A percentile compares a stretch with the other conserved stretches of the same genome.
Evolutionary conservation across 2,888 invertebrate genomes (phyloP).

Genomic region (Drosophila borborema): DNA sequence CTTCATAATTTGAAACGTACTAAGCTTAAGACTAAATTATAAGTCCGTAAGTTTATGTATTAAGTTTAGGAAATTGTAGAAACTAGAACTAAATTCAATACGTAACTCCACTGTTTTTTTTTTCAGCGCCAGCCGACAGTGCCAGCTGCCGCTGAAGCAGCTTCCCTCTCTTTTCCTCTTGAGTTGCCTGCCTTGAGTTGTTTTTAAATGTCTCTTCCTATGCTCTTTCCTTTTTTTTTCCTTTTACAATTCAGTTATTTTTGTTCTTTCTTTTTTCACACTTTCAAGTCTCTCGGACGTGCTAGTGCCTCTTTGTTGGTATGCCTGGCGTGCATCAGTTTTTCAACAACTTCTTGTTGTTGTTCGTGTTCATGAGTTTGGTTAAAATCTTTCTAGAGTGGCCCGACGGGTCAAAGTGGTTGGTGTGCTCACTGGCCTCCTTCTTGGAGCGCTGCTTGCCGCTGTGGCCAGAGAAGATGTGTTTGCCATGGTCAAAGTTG

Average conservation of each 20-base stretch:
- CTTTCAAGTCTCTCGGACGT: slow-evolving; percentile 27
- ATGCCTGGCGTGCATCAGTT: slow-evolving; percentile 52
- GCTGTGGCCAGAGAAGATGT: slow-evolving; percentile 93
- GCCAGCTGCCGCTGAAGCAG: slow-evolving; percentile 52
- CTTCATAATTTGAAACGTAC: slow-evolving; percentile 71
- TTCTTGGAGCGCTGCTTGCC: slow-evolving; percentile 96
- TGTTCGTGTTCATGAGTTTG: slow-evolving; percentile 85
- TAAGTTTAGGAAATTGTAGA: slow-evolving; percentile 59
- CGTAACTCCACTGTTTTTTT: slow-evolving; percentile 41
- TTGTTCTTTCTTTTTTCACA: slow-evolving; percentile 21
- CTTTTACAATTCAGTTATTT: slow-evolving; percentile 19
- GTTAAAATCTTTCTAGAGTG: slow-evolving; percentile 87
- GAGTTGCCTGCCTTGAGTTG: slow-evolving; percentile 12
- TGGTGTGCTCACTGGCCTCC: slow-evolving; percentile 94
- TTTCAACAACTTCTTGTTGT: slow-evolving; percentile 88
- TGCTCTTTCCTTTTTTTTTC: slow-evolving; percentile 17
- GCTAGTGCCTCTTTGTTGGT: slow-evolving; percentile 14
- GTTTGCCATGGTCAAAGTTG: slow-evolving; percentile 97
- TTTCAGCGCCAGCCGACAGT: slow-evolving; percentile 46
- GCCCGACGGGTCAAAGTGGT: slow-evolving; percentile 96
- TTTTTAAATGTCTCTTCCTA: slow-evolving; percentile 39
- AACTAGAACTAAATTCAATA: slow-evolving; percentile 55
- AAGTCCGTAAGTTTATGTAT: slow-evolving; percentile 71
- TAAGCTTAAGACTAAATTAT: slow-evolving; percentile 67
- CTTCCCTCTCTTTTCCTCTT: slow-evolving; percentile 9